Evolutionary conservation across 2,797 vertebrate genomes (phyloP), one percentile per base, ranked within the genome.

Genomic region (Cynopterus sphinx): DNA sequence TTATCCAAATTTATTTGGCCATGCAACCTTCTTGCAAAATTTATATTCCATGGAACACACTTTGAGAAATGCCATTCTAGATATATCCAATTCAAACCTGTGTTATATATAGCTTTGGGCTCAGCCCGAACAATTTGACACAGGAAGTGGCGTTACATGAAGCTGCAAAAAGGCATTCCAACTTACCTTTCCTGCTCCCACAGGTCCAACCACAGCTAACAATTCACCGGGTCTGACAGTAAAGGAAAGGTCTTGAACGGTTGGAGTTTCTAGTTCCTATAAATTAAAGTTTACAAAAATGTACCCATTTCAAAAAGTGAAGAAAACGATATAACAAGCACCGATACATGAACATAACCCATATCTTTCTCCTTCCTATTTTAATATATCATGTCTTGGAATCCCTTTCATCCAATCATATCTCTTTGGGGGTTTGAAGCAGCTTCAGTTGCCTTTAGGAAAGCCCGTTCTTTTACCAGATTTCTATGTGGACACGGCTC

Each of bases 111-210:
- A 51, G 39, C 75, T 63, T 46, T 55, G 16, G 85, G 2, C 81
- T 95, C 59, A 84, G 74, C 10, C 73, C 46, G 13, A n/a, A 89
- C 90, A 74, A 63, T 81, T 1, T 3, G 8, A 49, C 1, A 21
- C 0, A 4, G 59, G 83, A 93, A 0, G 0, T 1, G 28, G 2
- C 0, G 0, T 2, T 4, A 1, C 11, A 21, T 4, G 2, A 2
- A 26, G 75, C 33, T 31, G 15, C 10, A 26, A 49, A 5, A 79
- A 92, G 22, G 65, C 15, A 15, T 73, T 2, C 53, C 61, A 36
- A 96, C 98, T 98, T 96, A 99, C 99, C 98, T 99, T 99, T 98
- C 99, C 99, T 91, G 99, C 99, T 84, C 99, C 99, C 84, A 99
- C 99, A 9, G 99, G 99, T 96, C 99, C 99, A 82, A 99, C 99